These are phyloP conservation scores for Gallinago paraguaiae DNA, from an alignment of 2,113 vertebrate genomes.

Conservation along the genomic window DNA sequence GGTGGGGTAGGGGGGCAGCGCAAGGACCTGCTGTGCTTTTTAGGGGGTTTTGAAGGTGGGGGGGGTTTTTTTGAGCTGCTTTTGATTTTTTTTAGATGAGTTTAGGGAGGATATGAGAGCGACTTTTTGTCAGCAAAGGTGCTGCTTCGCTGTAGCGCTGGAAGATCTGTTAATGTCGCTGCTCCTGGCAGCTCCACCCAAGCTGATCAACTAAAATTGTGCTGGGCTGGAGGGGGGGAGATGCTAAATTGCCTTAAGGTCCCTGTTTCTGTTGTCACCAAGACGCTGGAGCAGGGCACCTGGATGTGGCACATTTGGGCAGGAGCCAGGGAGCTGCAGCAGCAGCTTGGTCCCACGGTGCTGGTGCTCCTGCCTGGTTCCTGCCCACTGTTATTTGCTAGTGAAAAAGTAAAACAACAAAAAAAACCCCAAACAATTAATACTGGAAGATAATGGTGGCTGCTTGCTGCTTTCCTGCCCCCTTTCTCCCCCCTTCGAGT, in stretches of 20 bases:
- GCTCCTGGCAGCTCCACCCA: neutral
- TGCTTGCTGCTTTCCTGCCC: constrained; percentile 59
- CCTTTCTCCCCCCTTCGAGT: constrained; percentile 57
- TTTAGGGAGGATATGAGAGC: neutral
- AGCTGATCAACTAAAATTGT: constrained; percentile 52
- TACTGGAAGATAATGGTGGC: constrained; percentile 34
- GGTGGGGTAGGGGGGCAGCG: neutral
- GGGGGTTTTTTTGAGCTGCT: neutral
- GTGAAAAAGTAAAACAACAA: neutral
- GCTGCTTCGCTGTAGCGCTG: neutral
- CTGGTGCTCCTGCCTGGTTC: neutral
- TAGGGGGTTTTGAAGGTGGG: neutral
- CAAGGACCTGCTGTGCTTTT: neutral
- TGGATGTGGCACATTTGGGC: rapidly evolving
- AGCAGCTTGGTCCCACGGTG: neutral
- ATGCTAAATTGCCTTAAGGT: constrained; percentile 45
- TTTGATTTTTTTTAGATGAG: neutral
- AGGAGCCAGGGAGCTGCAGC: neutral
- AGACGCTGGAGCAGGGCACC: neutral
- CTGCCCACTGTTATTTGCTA: neutral
- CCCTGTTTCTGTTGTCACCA: neutral
- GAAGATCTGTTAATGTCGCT: neutral
- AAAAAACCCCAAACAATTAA: neutral
- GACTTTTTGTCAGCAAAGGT: neutral
- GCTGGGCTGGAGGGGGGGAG: neutral